Evolutionary conservation across 2,888 invertebrate genomes (phyloP).

Genomic region (Sarcophaga carnaria): DNA sequence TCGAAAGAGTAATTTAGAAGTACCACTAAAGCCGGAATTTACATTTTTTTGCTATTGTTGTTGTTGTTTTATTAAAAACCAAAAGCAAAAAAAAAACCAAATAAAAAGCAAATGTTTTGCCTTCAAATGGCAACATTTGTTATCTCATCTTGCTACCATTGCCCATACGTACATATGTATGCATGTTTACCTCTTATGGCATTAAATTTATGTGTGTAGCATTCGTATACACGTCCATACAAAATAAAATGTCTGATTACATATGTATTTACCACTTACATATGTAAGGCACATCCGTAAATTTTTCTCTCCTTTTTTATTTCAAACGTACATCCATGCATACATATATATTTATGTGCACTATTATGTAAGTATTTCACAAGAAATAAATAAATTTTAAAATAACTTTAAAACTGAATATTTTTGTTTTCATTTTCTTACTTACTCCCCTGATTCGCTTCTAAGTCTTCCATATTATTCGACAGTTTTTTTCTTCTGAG

Average conservation of each 20-base stretch:
- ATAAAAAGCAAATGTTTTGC: neutral
- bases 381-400: neutral
- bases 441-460: neutral
- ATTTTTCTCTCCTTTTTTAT: neutral
- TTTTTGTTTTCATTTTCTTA: neutral
- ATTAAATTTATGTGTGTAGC: neutral
- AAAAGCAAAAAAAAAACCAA: too few relatives aligned
- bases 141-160: conserved; percentile 7
- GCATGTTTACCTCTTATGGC: neutral
- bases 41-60: too few relatives aligned
- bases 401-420: conserved; percentile 47
- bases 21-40: too few relatives aligned
- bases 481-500: neutral
- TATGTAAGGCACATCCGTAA: neutral
- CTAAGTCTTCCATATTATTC: neutral
- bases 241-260: neutral
- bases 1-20: too few relatives aligned
- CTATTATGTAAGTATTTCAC: conserved; percentile 1
- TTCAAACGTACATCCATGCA: conserved; percentile 9
- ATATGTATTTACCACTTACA: neutral
- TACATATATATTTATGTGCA: neutral
- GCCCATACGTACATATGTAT: neutral
- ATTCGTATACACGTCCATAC: neutral
- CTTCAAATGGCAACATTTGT: conserved; percentile 9
- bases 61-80: too few relatives aligned